Conservation (phyloP, 2,888 invertebrate genomes). For the Ceramica pisi region DNA sequence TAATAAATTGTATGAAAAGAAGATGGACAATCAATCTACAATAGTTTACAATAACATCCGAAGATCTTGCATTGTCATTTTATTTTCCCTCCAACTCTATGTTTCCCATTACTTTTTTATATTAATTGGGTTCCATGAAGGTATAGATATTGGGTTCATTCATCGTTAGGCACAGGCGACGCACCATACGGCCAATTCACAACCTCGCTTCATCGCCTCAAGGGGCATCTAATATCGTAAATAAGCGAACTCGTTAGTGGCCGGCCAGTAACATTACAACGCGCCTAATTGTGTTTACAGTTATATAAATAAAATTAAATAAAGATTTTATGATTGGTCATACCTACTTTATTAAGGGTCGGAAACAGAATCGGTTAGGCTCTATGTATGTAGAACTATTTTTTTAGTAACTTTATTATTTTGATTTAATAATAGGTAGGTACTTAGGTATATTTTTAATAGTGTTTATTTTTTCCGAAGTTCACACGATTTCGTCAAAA, state of each 20-base stretch:
- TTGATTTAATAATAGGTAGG: too few relatives aligned
- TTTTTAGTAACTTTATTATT: background rate
- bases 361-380: background rate
- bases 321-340: slow-evolving; percentile 57
- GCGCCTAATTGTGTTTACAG: slow-evolving; percentile 60
- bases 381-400: background rate
- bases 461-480: too few relatives aligned
- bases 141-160: slow-evolving; percentile 48
- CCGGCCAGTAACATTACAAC: slow-evolving; percentile 56
- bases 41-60: slow-evolving; percentile 8
- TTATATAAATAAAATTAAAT: slow-evolving; percentile 61
- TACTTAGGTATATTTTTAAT: too few relatives aligned
- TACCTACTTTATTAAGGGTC: slow-evolving; percentile 45
- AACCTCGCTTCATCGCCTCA: slow-evolving; percentile 53
- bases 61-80: background rate
- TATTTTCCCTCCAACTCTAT: background rate
- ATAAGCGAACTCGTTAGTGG: slow-evolving; percentile 62
- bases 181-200: slow-evolving; percentile 37
- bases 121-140: too few relatives aligned
- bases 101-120: slow-evolving; percentile 23
- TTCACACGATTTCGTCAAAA: background rate
- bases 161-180: slow-evolving; percentile 24
- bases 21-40: slow-evolving; percentile 2
- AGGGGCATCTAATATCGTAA: slow-evolving; percentile 60
- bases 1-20: slow-evolving; percentile 9